Evolutionary conservation across 2,113 vertebrate genomes (phyloP), one percentile per base, ranked within the genome.

Genomic region (Microcebus lehilahytsara): DNA sequence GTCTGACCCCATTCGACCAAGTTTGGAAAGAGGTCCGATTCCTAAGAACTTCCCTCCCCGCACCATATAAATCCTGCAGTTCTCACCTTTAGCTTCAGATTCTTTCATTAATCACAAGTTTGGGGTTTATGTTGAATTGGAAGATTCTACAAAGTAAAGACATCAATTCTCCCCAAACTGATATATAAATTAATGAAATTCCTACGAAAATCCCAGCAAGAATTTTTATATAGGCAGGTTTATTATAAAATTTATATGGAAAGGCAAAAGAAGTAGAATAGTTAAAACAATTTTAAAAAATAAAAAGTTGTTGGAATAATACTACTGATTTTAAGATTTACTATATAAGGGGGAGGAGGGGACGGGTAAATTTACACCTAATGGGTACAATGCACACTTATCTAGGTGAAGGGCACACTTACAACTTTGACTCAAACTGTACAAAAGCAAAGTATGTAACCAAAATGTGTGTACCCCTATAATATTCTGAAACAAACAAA

Each of bases 301-400:
- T 42, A 89, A 85, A 67, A 85, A 27, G 42, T 69, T 71, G 79
- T 30, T 81, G 23, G 60, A 86, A n/a, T 72, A 62, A 34, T 4
- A 56, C n/a, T 69, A 53, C 72, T 51, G 62, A 94, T 72, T 72
- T 96, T 96, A 87, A 92, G 58, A 89, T 40, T 79, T 91, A 85
- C 6, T 74, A 20, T 89, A 32, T 93, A 93, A 84, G 84, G 56
- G 56, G 19, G 20, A 58, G 56, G 56, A 22, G 56, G 56, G 20
- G 56, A 58, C 7, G 56, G 56, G 20, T 58, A 58, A 22, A 58
- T 58, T 58, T 58, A 22, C 20, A 58, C 56, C 56, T 58, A 58
- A 58, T 14, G 7, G 56, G 20, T 22, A 58, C 20, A 58, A 58
- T 58, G 56, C 56, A 58, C 56, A 22, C 56, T 58, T 58, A 58